Base-by-base conservation (phyloP, 2,797 vertebrate genomes). In the Gallinago stenura region DNA sequence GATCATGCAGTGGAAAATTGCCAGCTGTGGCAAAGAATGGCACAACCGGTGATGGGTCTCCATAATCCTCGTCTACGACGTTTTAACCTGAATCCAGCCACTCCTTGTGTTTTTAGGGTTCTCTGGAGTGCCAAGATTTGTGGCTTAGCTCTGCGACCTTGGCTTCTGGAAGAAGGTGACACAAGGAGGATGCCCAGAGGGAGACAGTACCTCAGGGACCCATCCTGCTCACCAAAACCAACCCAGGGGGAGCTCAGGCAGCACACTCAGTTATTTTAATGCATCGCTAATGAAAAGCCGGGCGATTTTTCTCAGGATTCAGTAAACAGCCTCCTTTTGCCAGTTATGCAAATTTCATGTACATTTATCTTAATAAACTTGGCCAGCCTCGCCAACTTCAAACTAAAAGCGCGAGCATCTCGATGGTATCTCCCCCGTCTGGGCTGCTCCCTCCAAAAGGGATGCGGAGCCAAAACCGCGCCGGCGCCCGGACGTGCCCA, bases 401-500 rank as follows among this genome's bases (percentile, higher is more conserved):
- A 50, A 68, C 37, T 60, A 66, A 56, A 37, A 37, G 8, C 1
- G 0, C 56, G 72, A 80, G 50, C 71, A 79, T 15, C 83, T 75
- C 6, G 0, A 86, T 53, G 3, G 0, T 15, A 64, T 76, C 66
- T 5, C 28, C 51, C 25, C 56, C 0, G 0, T 57, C 81, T 68
- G 0, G 1, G 41, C 17, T 24, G 33, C 68, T 85, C 81, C 31
- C 0, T 1, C 26, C 24, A 39, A 69, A 30, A 46, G 25, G 22
- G 30, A 79, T 19, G 15, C 5, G 0, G 14, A 91, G 85, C 62
- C 87, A 68, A 89, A 89, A 0, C 73, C 66, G 1, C 20, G 1
- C 20, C 18, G 33, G 13, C 0, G 39, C 22, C 87, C 33, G 9
- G 1, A 11, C n/a, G 1, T 0, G 17, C 56, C 60, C 0, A 3